These are phyloP conservation scores for Phocides pigmalion DNA, from an alignment of 1,140 invertebrate species.

Conservation along the genomic window DNA sequence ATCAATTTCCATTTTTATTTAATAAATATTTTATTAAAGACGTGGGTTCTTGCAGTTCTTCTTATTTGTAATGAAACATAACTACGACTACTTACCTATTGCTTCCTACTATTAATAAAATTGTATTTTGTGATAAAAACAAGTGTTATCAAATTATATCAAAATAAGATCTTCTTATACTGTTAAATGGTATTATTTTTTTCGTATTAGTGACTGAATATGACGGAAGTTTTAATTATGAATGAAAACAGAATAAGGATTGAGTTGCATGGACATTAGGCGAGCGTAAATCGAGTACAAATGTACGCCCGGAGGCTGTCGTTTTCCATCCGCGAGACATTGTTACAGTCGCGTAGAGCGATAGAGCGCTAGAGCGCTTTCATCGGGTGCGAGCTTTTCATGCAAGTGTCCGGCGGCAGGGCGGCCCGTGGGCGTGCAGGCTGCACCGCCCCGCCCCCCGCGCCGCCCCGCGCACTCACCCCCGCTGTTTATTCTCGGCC, in stretches of 20 bases:
- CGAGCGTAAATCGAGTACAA: constrained; percentile 7
- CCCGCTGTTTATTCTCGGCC: constrained; percentile 79
- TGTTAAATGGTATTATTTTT: too few relatives aligned
- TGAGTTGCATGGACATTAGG: constrained; percentile 12
- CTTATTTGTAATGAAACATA: too few relatives aligned
- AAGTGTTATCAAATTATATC: too few relatives aligned
- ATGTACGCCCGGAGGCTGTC: not conserved
- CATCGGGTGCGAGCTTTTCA: constrained; percentile 40
- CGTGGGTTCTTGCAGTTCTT: too few relatives aligned
- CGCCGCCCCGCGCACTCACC: constrained; percentile 51
- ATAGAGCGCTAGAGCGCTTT: constrained; percentile 8
- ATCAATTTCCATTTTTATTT: too few relatives aligned
- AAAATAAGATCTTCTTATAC: too few relatives aligned
- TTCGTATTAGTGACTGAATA: too few relatives aligned
- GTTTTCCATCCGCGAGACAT: constrained; percentile 27
- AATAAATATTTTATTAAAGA: too few relatives aligned
- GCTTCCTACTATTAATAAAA: too few relatives aligned
- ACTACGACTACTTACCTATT: too few relatives aligned
- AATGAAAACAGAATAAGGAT: constrained; percentile 2
- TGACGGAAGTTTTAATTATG: too few relatives aligned
- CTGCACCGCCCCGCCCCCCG: constrained; percentile 66
- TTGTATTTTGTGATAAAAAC: too few relatives aligned
- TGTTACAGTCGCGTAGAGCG: constrained; percentile 1
- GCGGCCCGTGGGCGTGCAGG: constrained; percentile 72
- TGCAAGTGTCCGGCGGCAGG: constrained; percentile 55